phyloP scores from a whole-genome alignment of 2,113 vertebrate genomes.

The Guaruba guarouba region DNA sequence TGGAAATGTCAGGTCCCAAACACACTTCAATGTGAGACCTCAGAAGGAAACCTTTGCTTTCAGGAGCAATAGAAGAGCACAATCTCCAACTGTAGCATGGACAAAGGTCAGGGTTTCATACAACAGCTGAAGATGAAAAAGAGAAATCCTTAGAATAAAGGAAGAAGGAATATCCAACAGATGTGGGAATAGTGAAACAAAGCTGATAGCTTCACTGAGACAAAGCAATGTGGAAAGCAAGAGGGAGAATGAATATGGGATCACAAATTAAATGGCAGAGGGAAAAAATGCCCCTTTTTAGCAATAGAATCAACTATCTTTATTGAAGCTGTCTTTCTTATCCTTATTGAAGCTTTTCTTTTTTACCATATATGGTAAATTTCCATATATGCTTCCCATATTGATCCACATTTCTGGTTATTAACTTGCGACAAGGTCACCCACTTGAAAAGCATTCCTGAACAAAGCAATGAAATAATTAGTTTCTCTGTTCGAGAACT shows the following conservation, averaged over 20 bases:
- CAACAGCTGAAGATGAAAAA: not conserved
- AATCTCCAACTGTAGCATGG: not conserved
- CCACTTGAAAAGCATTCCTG: not conserved
- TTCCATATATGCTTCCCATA: not conserved
- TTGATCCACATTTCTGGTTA: not conserved
- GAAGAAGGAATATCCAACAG: not conserved
- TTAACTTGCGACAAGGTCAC: constrained; percentile 1
- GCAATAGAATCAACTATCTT: not conserved
- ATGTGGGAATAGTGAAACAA: not conserved
- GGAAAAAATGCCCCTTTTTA: not conserved
- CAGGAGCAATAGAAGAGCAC: not conserved
- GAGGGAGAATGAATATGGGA: not conserved
- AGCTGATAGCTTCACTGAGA: not conserved
- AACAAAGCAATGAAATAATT: constrained; percentile 10
- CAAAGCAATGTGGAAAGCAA: not conserved
- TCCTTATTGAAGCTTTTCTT: not conserved
- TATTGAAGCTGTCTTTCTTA: not conserved
- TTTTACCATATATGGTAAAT: not conserved
- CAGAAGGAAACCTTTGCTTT: not conserved
- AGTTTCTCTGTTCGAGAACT: not conserved
- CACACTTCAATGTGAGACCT: not conserved
- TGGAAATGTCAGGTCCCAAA: not conserved
- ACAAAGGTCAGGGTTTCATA: not conserved
- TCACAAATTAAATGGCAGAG: not conserved
- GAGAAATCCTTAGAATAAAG: not conserved